A percentile compares a stretch with the other conserved stretches of the same genome.
Evolutionary conservation across 1,140 invertebrate species (phyloP).

Genomic region (Rhagoletis zephyria): DNA sequence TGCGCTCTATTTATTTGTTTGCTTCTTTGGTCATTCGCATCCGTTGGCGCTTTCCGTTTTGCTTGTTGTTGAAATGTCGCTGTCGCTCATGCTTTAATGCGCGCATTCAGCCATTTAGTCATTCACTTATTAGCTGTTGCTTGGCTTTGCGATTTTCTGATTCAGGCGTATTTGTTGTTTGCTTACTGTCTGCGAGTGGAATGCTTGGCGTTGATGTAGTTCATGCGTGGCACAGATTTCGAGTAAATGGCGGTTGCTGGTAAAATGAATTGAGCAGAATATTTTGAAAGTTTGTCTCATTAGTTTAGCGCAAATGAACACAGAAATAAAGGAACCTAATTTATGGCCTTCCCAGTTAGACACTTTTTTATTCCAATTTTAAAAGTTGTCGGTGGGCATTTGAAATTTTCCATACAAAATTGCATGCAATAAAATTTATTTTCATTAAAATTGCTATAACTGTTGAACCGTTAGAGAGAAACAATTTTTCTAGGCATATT

Average conservation of each 20-base stretch:
- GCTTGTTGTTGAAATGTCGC: neutral
- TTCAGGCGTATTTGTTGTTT: neutral
- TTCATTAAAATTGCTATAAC: no score
- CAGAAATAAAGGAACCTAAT: neutral
- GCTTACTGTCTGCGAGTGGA: neutral
- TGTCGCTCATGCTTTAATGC: neutral
- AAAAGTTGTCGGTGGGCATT: no score
- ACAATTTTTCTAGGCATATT: no score
- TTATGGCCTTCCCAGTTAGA: no score
- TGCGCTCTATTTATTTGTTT: constrained; percentile 39
- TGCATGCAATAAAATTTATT: no score
- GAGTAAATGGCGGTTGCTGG: neutral
- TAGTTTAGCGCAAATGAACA: neutral
- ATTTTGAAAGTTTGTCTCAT: no score
- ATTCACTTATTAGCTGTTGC: constrained; percentile 25
- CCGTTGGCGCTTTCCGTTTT: neutral
- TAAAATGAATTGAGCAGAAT: neutral
- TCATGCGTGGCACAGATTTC: neutral
- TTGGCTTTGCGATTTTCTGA: constrained; percentile 19
- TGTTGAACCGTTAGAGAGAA: no score
- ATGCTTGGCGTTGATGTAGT: neutral
- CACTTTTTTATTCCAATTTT: no score
- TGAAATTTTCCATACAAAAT: no score
- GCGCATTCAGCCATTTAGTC: neutral
- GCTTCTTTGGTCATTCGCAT: constrained; percentile 23